A percentile compares a stretch with the other conserved stretches of the same genome.
These are phyloP conservation scores for cattle (Bos taurus) DNA, from an alignment of 2,113 vertebrate genomes.

Conservation along the genomic window ARS-UCD2.0 NC_037335.1:42716001-42716500, in stretches of 20 bases:
- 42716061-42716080: background rate
- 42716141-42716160: background rate
- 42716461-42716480: background rate
- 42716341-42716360: background rate
- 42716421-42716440: background rate
- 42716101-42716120: background rate
- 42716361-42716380: background rate
- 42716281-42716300: background rate
- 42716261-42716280: background rate
- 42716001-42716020: background rate
- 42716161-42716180: background rate
- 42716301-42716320: background rate
- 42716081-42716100: background rate
- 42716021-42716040: background rate
- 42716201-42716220: background rate
- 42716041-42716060: background rate
- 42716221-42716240: background rate
- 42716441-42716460: background rate
- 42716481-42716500: background rate
- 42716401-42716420: background rate
- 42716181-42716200: background rate
- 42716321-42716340: background rate
- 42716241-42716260: background rate
- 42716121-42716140: background rate
- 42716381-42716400: background rate